These are phyloP conservation scores for Enteromius afrohamiltoni DNA, from an alignment of 2,797 vertebrate species.

Conservation along the genomic window DNA sequence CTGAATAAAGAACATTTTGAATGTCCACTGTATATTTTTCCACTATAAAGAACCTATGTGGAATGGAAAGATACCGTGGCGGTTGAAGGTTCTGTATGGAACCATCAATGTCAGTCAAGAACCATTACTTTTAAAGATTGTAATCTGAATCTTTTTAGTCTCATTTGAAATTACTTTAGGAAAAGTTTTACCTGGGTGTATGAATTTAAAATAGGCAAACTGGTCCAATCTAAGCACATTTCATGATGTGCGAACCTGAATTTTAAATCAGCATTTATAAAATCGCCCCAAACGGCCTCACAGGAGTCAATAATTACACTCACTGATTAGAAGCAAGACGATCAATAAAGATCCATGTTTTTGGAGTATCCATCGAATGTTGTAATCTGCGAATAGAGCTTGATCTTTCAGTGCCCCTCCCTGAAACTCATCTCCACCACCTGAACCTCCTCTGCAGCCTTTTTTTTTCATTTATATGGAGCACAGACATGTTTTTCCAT, in stretches of 20 bases:
- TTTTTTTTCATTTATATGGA: slow-evolving; percentile 61
- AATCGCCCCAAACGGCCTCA: slow-evolving; percentile 50
- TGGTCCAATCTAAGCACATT: background rate
- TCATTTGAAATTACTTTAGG: background rate
- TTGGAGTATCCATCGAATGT: slow-evolving; percentile 60
- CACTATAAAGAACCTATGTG: background rate
- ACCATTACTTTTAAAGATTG: background rate
- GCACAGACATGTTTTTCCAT: slow-evolving; percentile 60
- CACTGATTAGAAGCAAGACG: slow-evolving; percentile 55
- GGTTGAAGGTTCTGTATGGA: background rate
- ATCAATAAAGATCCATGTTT: slow-evolving; percentile 63
- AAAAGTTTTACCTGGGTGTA: background rate
- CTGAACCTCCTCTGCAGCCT: slow-evolving; percentile 41
- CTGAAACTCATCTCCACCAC: slow-evolving; percentile 53
- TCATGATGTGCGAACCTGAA: slow-evolving; percentile 42
- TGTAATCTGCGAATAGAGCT: slow-evolving; percentile 50
- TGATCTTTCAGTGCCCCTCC: slow-evolving; percentile 46
- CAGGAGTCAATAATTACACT: slow-evolving; percentile 58
- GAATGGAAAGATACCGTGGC: background rate
- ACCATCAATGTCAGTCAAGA: background rate
- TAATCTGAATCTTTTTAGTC: background rate
- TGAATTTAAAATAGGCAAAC: background rate
- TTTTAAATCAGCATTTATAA: slow-evolving; percentile 43
- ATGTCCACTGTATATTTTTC: background rate
- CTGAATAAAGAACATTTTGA: background rate